These are phyloP conservation scores for Eupelmus urozonus DNA, from an alignment of 2,888 invertebrate genomes.

Conservation along the genomic window DNA sequence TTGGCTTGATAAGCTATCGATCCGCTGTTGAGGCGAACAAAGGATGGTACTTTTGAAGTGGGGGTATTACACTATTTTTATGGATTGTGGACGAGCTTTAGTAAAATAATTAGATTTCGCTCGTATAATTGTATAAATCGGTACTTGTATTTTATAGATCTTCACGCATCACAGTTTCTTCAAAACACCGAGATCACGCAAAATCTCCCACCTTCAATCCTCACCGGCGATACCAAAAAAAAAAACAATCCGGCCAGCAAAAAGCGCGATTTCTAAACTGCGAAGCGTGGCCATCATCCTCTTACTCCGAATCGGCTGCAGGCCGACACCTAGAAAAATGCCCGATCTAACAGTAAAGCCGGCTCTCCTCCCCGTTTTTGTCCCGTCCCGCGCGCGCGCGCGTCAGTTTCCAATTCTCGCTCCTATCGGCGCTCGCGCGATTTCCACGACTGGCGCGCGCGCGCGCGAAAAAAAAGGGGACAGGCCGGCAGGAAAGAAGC, in stretches of 20 bases:
- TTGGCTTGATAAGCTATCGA: slow-evolving; percentile 35
- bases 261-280: slow-evolving; percentile 17
- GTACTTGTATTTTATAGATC: not conserved
- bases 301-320: slow-evolving; percentile 15
- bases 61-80: no score
- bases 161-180: no score
- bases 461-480: not conserved
- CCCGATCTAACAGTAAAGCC: slow-evolving; percentile 50
- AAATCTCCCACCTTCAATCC: not conserved
- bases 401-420: slow-evolving; percentile 35
- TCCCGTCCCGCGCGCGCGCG: not conserved
- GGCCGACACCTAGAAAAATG: slow-evolving; percentile 34
- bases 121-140: no score
- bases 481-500: not conserved
- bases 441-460: slow-evolving; percentile 29
- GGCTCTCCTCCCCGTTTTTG: slow-evolving; percentile 11
- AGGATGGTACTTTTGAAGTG: no score
- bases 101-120: no score
- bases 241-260: not conserved
- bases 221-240: not conserved
- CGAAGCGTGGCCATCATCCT: slow-evolving; percentile 3
- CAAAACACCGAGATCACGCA: not conserved
- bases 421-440: no score
- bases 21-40: not conserved
- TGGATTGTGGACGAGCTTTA: no score